Base-by-base conservation (phyloP, 2,113 vertebrate species). In the Trinectes maculatus region DNA sequence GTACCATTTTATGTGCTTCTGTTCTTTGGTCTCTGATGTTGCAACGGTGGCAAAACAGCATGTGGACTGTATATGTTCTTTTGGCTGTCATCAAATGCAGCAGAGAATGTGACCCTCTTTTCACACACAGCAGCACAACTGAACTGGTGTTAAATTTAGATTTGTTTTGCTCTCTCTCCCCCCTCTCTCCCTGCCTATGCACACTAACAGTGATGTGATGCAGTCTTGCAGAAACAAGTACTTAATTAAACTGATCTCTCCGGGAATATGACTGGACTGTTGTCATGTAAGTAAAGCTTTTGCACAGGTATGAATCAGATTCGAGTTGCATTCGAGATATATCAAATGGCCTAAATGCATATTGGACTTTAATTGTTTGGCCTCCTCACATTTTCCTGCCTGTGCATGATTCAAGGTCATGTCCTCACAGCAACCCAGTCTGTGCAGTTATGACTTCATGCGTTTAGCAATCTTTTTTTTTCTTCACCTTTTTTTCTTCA, bases 131-230 rank as follows among this genome's bases (percentile, higher is more conserved):
- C 1, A 39, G 34, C 34, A 28, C 15, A 62, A 28, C n/a, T 21
- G 28, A 65, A 18, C 9, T 44, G 21, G 5, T 39, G 54, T 59
- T 70, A 64, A 36, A 66, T 60, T 44, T 74, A 42, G 28, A 36
- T 53, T 22, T 34, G 36, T 34, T 46, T 53, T 13, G n/a, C n/a
- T n/a, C n/a, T n/a, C n/a, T n/a, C n/a, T n/a, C n/a, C 46, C 19
- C 5, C 9, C 10, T 33, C 21, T 5, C 16, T n/a, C 15, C 15
- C 37, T 42, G 5, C 19, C 21, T n/a, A 3, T 42, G 13, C 46
- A 48, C 58, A 64, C 8, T 48, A 28, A 3, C 25, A 48, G 19
- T 24, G 19, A 48, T 12, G 46, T 31, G 63, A 18, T 37, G 28
- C 31, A 12, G n/a, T 48, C 21, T 47, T 36, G 16, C n/a, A 9